Conservation (phyloP, 1,140 invertebrate species). For the Pachypeltis micranthus region DNA sequence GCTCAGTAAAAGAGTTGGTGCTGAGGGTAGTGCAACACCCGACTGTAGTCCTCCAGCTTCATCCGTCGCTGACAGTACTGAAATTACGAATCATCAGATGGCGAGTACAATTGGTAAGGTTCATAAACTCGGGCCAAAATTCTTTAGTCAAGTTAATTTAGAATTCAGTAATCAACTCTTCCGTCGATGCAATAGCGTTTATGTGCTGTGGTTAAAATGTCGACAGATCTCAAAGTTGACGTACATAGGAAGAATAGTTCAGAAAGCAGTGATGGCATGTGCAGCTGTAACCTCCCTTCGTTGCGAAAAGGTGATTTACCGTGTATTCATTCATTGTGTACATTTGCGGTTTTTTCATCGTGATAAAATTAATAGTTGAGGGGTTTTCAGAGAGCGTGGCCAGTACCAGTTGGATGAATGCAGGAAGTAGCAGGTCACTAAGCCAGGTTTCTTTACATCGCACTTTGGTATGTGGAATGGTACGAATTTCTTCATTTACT, state of each 20-base stretch:
- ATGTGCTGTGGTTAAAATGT: slow-evolving; percentile 36
- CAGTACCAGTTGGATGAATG: slow-evolving; percentile 21
- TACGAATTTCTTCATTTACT: not conserved
- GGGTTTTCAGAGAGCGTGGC: slow-evolving; percentile 15
- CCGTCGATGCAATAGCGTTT: not conserved
- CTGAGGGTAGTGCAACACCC: slow-evolving; percentile 41
- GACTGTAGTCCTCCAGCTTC: slow-evolving; percentile 49
- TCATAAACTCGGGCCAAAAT: no score
- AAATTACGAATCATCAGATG: slow-evolving; percentile 42
- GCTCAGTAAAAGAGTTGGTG: slow-evolving; percentile 36
- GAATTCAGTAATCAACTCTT: no score
- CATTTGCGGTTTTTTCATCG: not conserved
- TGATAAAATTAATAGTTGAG: no score
- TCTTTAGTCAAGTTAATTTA: no score
- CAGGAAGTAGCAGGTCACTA: slow-evolving; percentile 19
- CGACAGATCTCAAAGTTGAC: slow-evolving; percentile 75
- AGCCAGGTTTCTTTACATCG: slow-evolving; percentile 21
- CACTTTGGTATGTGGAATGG: slow-evolving; percentile 11
- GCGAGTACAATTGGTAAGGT: slow-evolving; percentile 56
- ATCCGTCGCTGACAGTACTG: slow-evolving; percentile 43
- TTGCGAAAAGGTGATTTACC: slow-evolving; percentile 18
- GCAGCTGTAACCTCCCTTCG: slow-evolving; percentile 19
- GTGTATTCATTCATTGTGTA: not conserved
- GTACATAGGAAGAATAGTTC: slow-evolving; percentile 85
- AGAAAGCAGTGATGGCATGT: slow-evolving; percentile 42